Base-by-base conservation (phyloP, 23 tunicate genomes). In the Trididemnum miniatum region DNA sequence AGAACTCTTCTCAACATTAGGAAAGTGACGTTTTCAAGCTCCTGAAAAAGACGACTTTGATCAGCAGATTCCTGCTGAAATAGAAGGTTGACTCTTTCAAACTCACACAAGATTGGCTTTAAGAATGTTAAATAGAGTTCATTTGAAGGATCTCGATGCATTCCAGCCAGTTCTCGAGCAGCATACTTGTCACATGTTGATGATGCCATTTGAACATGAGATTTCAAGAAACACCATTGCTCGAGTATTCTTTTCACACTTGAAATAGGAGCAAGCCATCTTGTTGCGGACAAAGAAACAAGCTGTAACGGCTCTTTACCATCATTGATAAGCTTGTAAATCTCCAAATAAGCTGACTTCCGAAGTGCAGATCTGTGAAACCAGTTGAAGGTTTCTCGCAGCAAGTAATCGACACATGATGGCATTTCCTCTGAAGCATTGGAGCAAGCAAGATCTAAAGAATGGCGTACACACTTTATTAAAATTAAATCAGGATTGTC, bases 351-450 rank as follows among this genome's bases (percentile, higher is more conserved):
- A 15, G 79, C 29, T 40, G 9, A 2, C 31, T 27, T 38, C 26
- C 57, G 30, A n/a, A 73, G 59, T 12, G 59, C 28, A 20, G 79
- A 73, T 25, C 28, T 73, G 29, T 73, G 79, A 73, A 73, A 39
- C 79, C 59, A 73, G 31, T 39, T 73, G 32, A 20, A 73, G 7
- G 57, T 39, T 12, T 15, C 79, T 2, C 59, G 28, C 25, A 73
- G 15, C 31, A 39, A 37, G 59, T 37, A 73, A 39, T 73, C 79
- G 25, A 73, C 38, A 59, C 29, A 20, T 20, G 59, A 73, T 9
- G 79, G 79, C 7, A 73, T 28, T 40, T 37, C 79, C 2, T 73
- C 30, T 38, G 79, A 38, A 9, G 79, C 79, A 73, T 73, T 31
- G 15, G 59, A 38, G 5, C 79, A 73, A 29, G 9, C 79, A n/a